A percentile compares a stretch with the other conserved stretches of the same genome.
These are phyloP conservation scores for Steinernema hermaphroditum DNA, from an alignment of 2,888 invertebrate genomes.

Conservation along the genomic window DNA sequence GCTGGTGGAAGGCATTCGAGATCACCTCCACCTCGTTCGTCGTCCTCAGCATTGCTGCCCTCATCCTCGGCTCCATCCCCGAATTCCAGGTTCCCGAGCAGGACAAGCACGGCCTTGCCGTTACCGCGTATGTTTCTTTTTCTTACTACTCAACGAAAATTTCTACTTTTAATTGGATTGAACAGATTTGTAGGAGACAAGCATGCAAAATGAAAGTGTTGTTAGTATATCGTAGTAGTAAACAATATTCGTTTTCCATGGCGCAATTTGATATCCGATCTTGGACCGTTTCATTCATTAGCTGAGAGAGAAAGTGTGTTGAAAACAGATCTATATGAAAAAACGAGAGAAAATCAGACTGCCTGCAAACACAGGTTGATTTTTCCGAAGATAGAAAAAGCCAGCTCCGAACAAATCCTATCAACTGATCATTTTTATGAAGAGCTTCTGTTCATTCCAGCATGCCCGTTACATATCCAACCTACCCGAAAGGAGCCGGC, in stretches of 20 bases:
- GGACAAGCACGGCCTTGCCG: slow-evolving; percentile 28
- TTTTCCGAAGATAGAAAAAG: no score
- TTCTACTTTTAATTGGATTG: no score
- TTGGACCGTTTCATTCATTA: neutral
- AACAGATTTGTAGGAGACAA: no score
- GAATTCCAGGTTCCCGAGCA: slow-evolving; percentile 63
- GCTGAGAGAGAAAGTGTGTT: neutral
- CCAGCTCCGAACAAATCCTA: no score
- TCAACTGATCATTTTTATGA: no score
- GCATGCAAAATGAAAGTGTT: neutral
- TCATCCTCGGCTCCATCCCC: slow-evolving; percentile 64
- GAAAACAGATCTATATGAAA: neutral
- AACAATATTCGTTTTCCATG: neutral
- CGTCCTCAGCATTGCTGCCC: slow-evolving; percentile 62
- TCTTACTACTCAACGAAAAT: neutral
- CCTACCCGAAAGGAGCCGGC: slow-evolving; percentile 60
- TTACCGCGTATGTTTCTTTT: slow-evolving; percentile 16
- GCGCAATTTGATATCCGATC: slow-evolving; percentile 7
- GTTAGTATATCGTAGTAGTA: neutral
- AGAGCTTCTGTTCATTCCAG: slow-evolving; percentile 41
- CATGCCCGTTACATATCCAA: slow-evolving; percentile 58
- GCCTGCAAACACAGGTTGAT: no score
- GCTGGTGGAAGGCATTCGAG: slow-evolving; percentile 66
- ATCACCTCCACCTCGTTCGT: slow-evolving; percentile 66
- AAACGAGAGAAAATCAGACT: neutral